Percentiles rank a stretch among this genome's conserved stretches.
These are phyloP conservation scores for Nothocercus julius DNA, from an alignment of 2,113 vertebrate genomes.

Conservation along the genomic window DNA sequence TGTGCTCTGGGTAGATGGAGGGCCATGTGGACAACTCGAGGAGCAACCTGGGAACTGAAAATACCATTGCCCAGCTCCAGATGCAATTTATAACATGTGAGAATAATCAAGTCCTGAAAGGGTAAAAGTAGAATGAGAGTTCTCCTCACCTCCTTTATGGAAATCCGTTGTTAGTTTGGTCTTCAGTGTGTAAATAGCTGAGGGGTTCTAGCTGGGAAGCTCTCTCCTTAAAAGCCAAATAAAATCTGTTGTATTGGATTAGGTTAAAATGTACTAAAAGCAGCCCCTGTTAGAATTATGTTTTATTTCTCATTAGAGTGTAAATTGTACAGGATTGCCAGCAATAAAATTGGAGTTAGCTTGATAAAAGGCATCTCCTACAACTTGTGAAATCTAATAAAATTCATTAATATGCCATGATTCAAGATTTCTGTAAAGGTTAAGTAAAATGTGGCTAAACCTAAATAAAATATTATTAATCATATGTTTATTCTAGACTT, in stretches of 20 bases:
- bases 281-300: neutral
- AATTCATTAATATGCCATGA: constrained; percentile 66
- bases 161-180: neutral
- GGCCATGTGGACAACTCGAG: neutral
- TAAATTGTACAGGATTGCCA: constrained; percentile 43
- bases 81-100: neutral
- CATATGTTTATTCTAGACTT: constrained; percentile 57
- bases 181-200: neutral
- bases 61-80: neutral
- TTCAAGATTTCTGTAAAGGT: constrained; percentile 62
- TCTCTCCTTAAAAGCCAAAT: constrained; percentile 26
- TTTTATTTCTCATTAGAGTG: constrained; percentile 44
- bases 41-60: neutral
- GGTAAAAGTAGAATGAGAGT: constrained; percentile 2
- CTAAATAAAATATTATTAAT: constrained; percentile 67
- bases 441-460: constrained; percentile 55
- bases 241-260: constrained; percentile 29
- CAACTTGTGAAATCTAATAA: constrained; percentile 64
- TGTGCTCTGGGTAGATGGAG: neutral
- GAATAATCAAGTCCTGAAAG: constrained; percentile 27
- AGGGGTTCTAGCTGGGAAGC: neutral
- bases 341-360: constrained; percentile 14
- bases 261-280: constrained; percentile 16
- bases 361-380: constrained; percentile 54
- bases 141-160: neutral